These are phyloP conservation scores for Cladopsammia gracilis DNA, from an alignment of 64 coral and sea anemone species.

Conservation along the genomic window DNA sequence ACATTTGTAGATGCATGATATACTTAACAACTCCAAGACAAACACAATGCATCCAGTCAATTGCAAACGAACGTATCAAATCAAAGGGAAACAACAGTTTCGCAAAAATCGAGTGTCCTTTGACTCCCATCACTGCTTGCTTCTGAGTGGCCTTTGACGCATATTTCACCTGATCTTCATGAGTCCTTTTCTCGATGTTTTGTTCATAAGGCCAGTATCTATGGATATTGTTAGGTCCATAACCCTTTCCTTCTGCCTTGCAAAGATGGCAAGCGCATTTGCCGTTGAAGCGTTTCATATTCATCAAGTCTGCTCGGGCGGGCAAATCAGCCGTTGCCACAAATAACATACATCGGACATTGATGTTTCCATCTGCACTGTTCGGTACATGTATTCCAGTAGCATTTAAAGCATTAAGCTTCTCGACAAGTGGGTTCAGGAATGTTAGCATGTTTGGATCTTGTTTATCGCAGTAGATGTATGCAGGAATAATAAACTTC, in stretches of 20 bases:
- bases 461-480: slow-evolving; percentile 41
- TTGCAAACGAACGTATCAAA: slow-evolving; percentile 56
- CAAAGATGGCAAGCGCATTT: slow-evolving; percentile 74
- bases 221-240: slow-evolving; percentile 65
- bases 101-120: slow-evolving; percentile 55
- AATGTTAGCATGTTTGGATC: slow-evolving; percentile 17
- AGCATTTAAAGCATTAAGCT: slow-evolving; percentile 14
- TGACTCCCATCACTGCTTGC: slow-evolving; percentile 58
- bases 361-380: slow-evolving; percentile 21
- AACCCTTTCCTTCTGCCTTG: slow-evolving; percentile 54
- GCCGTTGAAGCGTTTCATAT: slow-evolving; percentile 57
- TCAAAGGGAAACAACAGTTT: slow-evolving; percentile 52
- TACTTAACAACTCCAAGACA: slow-evolving; percentile 72
- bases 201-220: slow-evolving; percentile 57
- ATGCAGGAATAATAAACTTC: slow-evolving; percentile 49
- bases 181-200: slow-evolving; percentile 44
- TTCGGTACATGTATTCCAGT: not conserved
- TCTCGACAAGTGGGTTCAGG: slow-evolving; percentile 21
- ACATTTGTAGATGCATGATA: slow-evolving; percentile 15
- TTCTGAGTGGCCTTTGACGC: slow-evolving; percentile 51
- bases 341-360: slow-evolving; percentile 35
- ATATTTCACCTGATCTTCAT: slow-evolving; percentile 49
- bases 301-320: slow-evolving; percentile 30
- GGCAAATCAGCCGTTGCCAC: slow-evolving; percentile 1
- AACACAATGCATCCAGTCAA: slow-evolving; percentile 75